Percentiles rank a stretch among this genome's conserved stretches.
Conservation (phyloP, 2,797 vertebrate genomes). For the Acrossocheilus fasciatus region DNA sequence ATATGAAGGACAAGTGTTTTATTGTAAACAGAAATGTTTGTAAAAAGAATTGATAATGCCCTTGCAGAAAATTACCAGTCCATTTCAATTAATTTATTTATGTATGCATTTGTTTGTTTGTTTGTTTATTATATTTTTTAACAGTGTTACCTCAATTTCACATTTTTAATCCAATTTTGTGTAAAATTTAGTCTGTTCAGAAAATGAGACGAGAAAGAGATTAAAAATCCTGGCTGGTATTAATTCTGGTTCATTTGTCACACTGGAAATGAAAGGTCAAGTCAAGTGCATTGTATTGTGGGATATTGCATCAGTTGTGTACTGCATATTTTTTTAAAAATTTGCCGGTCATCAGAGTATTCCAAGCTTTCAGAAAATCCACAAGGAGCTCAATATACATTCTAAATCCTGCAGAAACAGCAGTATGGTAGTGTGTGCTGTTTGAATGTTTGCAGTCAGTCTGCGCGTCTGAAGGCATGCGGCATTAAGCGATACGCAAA, state of each 20-base stretch:
- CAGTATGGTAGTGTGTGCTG: conserved; percentile 40
- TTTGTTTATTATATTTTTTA: no score
- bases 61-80: no score
- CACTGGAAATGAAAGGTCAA: not conserved
- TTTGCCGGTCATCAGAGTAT: not conserved
- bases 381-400: not conserved
- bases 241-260: not conserved
- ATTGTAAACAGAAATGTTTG: no score
- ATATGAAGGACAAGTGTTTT: no score
- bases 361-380: not conserved
- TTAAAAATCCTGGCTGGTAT: not conserved
- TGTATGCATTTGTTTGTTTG: no score
- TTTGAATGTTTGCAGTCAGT: conserved; percentile 52
- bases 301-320: not conserved
- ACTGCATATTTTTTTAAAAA: not conserved
- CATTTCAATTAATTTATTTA: no score
- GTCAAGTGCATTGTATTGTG: not conserved
- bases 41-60: no score
- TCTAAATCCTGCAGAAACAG: not conserved
- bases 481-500: conserved; percentile 57
- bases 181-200: not conserved
- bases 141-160: not conserved
- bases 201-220: not conserved
- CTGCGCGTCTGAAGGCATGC: conserved; percentile 64
- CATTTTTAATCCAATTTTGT: not conserved